Conservation (phyloP, 2,797 vertebrate genomes). For the Nyctalus aviator region DNA sequence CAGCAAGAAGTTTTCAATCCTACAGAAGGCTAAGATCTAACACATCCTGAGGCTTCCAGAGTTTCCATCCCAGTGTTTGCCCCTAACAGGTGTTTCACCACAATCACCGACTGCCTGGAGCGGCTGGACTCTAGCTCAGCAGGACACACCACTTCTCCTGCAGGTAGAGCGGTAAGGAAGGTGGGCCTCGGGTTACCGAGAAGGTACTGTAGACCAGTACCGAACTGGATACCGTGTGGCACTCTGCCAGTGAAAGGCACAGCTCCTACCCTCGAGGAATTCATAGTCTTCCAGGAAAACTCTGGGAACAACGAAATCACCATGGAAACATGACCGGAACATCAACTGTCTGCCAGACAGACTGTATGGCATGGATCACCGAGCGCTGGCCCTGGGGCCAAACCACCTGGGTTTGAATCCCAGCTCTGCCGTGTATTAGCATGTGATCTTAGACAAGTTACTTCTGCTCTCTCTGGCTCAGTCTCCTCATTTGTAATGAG, state of each 20-base stretch:
- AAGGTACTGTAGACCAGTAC: background rate
- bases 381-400: background rate
- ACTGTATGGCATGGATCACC: background rate
- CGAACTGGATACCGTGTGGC: background rate
- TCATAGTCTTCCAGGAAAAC: background rate
- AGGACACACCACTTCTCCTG: background rate
- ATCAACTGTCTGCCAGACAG: background rate
- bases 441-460: background rate
- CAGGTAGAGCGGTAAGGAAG: background rate
- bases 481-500: background rate
- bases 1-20: background rate
- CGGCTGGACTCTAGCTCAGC: background rate
- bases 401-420: background rate
- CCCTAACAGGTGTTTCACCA: background rate
- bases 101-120: background rate
- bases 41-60: background rate
- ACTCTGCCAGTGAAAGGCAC: background rate
- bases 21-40: background rate
- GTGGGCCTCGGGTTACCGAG: background rate
- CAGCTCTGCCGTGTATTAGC: background rate
- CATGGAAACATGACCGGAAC: background rate
- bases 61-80: background rate
- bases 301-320: constrained; percentile 17
- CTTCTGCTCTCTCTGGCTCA: background rate
- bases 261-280: background rate